A percentile compares a stretch with the other conserved stretches of the same genome.
phyloP scores from a whole-genome alignment of 2,113 vertebrate genomes.

The Thermophis baileyi region DNA sequence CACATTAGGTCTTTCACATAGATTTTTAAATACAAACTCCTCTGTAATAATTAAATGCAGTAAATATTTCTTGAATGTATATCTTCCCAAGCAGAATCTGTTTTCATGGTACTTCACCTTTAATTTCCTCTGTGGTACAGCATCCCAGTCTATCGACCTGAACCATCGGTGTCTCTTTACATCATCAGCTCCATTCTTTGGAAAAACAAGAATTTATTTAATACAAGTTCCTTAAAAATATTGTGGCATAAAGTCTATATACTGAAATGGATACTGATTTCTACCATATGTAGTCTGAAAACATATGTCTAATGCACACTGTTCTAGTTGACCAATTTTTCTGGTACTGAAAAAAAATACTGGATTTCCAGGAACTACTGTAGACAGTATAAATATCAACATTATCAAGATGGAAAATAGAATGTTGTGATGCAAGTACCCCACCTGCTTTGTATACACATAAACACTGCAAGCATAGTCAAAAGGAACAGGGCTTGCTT shows the following conservation, averaged over 20 bases:
- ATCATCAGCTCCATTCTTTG: conserved; percentile 91
- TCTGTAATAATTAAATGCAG: not conserved
- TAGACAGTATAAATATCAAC: not conserved
- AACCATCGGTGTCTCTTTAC: conserved; percentile 94
- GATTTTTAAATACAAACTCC: not conserved
- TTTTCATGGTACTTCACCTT: conserved; percentile 72
- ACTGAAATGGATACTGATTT: not conserved
- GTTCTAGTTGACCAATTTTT: not conserved
- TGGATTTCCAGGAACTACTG: not conserved
- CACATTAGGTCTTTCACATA: not conserved
- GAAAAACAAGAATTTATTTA: conserved; percentile 8
- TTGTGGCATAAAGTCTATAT: not conserved
- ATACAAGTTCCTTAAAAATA: not conserved
- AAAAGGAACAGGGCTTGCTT: not conserved
- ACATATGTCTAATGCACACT: not conserved
- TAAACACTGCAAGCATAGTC: not conserved
- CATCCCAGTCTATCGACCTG: conserved; percentile 87
- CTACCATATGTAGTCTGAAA: not conserved
- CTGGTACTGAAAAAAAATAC: not conserved
- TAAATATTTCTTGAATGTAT: not conserved
- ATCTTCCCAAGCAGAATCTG: not conserved
- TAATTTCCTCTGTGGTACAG: conserved; percentile 82
- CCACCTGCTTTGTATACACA: not conserved
- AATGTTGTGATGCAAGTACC: not conserved
- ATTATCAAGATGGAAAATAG: not conserved